phyloP scores from a whole-genome alignment of 2,797 vertebrate species.

The Cossypha caffra region DNA sequence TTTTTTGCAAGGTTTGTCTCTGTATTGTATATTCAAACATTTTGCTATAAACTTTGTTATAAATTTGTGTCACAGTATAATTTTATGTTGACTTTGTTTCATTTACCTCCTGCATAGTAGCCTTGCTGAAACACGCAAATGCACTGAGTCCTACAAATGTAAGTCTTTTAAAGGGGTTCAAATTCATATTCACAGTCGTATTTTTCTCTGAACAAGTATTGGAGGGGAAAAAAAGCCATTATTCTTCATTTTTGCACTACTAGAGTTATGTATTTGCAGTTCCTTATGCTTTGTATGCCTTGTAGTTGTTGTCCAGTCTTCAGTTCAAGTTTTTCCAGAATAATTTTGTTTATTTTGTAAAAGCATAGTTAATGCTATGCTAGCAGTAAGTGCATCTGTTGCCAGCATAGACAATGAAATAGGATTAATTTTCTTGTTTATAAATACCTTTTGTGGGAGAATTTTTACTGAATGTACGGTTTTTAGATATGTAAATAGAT shows the following conservation, averaged over 20 bases:
- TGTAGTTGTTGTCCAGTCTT: background rate
- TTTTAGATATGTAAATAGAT: constrained; percentile 44
- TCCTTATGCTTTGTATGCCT: background rate
- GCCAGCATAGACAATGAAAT: background rate
- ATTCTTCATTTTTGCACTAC: constrained; percentile 30
- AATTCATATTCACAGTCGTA: background rate
- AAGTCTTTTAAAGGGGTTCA: background rate
- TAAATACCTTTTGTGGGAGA: constrained; percentile 5
- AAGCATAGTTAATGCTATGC: background rate
- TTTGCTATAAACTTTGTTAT: background rate
- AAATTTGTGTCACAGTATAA: background rate
- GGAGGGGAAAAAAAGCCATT: background rate
- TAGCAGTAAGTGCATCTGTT: background rate
- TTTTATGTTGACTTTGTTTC: constrained; percentile 19
- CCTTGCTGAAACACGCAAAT: background rate
- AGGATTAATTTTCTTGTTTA: background rate
- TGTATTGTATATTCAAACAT: background rate
- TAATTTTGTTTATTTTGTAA: background rate
- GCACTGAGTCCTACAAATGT: background rate
- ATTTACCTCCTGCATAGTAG: background rate
- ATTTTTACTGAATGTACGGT: background rate
- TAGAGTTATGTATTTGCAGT: background rate
- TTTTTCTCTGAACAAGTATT: background rate
- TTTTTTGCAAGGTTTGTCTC: background rate
- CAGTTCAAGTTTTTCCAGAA: background rate